A percentile compares a stretch with the other conserved stretches of the same genome.
Conservation (phyloP, 2,888 invertebrate species). For the Bellardia bayeri region DNA sequence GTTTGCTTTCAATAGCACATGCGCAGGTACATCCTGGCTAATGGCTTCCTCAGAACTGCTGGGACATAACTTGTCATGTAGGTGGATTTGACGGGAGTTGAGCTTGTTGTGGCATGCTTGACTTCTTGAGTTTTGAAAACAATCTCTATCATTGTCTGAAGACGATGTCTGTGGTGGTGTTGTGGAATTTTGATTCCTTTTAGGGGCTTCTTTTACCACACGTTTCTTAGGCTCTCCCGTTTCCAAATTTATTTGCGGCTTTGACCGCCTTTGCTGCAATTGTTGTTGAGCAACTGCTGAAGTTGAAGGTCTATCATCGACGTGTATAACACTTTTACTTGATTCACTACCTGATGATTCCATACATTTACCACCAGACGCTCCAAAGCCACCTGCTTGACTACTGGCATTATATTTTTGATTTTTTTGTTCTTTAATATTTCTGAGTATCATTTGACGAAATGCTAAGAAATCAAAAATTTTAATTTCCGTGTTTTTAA, state of each 20-base stretch:
- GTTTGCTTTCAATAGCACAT: conserved; percentile 50
- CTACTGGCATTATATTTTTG: conserved; percentile 43
- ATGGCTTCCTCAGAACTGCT: conserved; percentile 74
- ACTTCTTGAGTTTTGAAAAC: conserved; percentile 53
- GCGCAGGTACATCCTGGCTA: conserved; percentile 65
- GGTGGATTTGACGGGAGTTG: conserved; percentile 51
- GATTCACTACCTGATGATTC: conserved; percentile 65
- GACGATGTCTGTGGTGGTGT: conserved; percentile 74
- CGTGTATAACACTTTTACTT: conserved; percentile 59
- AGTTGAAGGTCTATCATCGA: conserved; percentile 71
- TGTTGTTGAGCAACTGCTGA: conserved; percentile 71
- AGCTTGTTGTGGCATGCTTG: background rate
- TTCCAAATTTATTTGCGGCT: conserved; percentile 53
- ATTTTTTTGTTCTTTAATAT: conserved; percentile 68
- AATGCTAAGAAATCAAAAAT: conserved; percentile 76
- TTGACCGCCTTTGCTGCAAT: conserved; percentile 69
- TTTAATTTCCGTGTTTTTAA: conserved; percentile 54
- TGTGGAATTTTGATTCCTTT: conserved; percentile 72
- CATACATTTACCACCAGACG: conserved; percentile 30
- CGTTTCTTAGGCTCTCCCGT: conserved; percentile 62
- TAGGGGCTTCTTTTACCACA: conserved; percentile 48
- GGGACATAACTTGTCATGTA: conserved; percentile 74
- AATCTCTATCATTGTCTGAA: conserved; percentile 70
- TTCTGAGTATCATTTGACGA: conserved; percentile 74
- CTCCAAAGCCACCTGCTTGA: background rate